Evolutionary conservation across 2,797 vertebrate genomes (phyloP).

Genomic region (Lacerta viridis): DNA sequence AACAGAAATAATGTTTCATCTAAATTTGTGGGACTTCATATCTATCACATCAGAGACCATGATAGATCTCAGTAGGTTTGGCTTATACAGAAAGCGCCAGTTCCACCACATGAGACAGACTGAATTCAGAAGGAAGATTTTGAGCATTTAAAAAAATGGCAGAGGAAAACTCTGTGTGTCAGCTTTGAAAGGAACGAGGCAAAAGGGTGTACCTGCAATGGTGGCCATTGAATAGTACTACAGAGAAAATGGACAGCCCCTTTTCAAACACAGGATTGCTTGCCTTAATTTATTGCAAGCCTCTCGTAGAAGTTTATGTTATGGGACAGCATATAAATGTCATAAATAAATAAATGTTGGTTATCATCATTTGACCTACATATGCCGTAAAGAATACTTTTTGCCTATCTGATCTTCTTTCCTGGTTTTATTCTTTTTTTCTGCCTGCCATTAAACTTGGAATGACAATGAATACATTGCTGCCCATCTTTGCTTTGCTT

Average conservation of each 20-base stretch:
- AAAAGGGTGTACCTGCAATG: background rate
- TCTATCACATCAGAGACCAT: background rate
- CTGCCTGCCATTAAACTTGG: background rate
- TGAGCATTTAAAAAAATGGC: background rate
- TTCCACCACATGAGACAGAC: background rate
- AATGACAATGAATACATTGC: conserved; percentile 22
- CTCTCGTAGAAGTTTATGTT: no score
- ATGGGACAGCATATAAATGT: background rate
- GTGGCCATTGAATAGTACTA: background rate
- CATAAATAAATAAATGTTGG: background rate
- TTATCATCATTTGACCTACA: no score
- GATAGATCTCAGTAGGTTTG: background rate
- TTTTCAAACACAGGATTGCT: background rate
- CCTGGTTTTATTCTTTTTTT: background rate
- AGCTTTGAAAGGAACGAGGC: background rate
- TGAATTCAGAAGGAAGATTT: background rate
- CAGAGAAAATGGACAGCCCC: background rate
- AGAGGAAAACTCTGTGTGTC: background rate
- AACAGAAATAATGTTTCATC: background rate
- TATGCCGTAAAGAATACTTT: background rate
- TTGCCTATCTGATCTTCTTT: background rate
- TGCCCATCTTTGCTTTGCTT: conserved; percentile 29
- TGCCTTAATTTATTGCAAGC: background rate
- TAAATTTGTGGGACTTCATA: background rate
- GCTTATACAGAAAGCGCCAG: no score